Conservation (phyloP, 2,113 vertebrate genomes). For the Tachysurus vachellii region DNA sequence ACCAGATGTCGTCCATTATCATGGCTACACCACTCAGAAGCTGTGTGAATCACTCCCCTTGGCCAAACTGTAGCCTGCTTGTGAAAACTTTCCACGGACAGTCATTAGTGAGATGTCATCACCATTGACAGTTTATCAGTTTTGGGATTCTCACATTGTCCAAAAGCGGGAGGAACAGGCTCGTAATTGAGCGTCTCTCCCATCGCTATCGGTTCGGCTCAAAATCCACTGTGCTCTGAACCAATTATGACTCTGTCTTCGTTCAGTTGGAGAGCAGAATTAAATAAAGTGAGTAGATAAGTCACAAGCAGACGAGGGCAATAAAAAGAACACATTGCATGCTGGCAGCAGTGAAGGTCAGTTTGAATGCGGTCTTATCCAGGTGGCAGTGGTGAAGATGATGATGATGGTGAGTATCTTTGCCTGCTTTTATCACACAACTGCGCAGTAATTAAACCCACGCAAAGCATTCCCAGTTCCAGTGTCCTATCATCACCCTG, state of each 20-base stretch:
- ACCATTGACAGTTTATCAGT: slow-evolving; percentile 34
- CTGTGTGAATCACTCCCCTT: slow-evolving; percentile 13
- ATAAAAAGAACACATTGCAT: slow-evolving; percentile 17
- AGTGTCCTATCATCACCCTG: slow-evolving; percentile 19
- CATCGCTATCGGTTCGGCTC: slow-evolving; percentile 34
- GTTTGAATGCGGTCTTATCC: slow-evolving; percentile 17
- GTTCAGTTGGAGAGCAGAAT: slow-evolving; percentile 35
- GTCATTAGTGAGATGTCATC: slow-evolving; percentile 34
- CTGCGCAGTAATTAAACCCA: background rate
- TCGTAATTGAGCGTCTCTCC: slow-evolving; percentile 22
- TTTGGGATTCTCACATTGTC: slow-evolving; percentile 18
- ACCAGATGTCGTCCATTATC: slow-evolving; percentile 16
- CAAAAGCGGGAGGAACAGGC: slow-evolving; percentile 8
- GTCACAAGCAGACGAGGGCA: slow-evolving; percentile 27
- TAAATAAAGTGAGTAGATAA: slow-evolving; percentile 36
- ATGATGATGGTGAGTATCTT: background rate
- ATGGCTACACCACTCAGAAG: background rate
- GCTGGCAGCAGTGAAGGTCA: background rate
- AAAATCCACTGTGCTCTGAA: slow-evolving; percentile 5
- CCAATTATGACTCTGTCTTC: slow-evolving; percentile 3
- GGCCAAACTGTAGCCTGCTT: slow-evolving; percentile 9
- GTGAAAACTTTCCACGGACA: slow-evolving; percentile 1
- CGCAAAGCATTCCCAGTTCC: background rate
- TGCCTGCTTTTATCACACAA: background rate
- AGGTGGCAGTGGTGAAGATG: background rate